Conservation (phyloP, 2,797 vertebrate genomes). For the Coendou prehensilis region DNA sequence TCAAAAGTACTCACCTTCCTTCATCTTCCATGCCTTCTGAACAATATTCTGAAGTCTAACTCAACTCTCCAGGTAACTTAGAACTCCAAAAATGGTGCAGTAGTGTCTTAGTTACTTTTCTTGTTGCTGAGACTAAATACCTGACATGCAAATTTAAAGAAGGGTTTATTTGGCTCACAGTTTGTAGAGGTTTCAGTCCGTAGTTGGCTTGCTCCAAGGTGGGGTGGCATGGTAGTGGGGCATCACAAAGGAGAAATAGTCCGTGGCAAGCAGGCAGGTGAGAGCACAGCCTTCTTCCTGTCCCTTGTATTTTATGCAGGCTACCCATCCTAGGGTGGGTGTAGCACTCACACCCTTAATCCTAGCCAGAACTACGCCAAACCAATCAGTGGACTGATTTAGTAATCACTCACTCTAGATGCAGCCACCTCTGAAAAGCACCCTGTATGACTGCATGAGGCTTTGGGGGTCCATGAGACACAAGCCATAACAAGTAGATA, state of each 20-base stretch:
- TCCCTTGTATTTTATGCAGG: not conserved
- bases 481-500: not conserved
- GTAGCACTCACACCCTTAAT: not conserved
- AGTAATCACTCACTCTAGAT: not conserved
- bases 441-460: not conserved
- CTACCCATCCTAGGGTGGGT: not conserved
- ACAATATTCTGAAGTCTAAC: slow-evolving; percentile 19
- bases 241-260: not conserved
- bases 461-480: not conserved
- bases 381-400: not conserved
- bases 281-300: not conserved
- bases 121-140: not conserved
- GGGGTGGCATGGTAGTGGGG: not conserved
- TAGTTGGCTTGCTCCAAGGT: not conserved
- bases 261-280: not conserved
- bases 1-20: slow-evolving; percentile 46
- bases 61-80: slow-evolving; percentile 60
- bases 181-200: not conserved
- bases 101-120: not conserved
- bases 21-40: not conserved
- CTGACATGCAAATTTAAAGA: not conserved
- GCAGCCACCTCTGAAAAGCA: not conserved
- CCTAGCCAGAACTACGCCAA: not conserved
- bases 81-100: not conserved
- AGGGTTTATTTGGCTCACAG: not conserved